Base-by-base conservation (phyloP, 2,888 invertebrate genomes). In the Pemphredon lugubris region DNA sequence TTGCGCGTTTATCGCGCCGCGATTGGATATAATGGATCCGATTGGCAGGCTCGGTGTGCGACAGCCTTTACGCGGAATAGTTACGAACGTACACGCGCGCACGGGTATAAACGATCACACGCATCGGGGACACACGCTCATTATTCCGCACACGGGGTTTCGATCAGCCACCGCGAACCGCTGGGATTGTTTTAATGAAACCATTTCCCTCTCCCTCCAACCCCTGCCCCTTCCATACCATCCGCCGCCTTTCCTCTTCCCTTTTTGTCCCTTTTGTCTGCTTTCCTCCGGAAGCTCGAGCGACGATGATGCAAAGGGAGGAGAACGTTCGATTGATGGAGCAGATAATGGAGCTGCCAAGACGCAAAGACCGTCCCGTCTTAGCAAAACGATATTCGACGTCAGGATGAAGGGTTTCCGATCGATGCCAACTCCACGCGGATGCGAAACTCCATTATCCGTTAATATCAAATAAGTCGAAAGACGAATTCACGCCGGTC, bases 161-260 rank as follows among this genome's bases (percentile, higher is more conserved):
- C 81, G 84, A 79, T 82, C 82, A 78, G 73, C 67, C 77, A 71
- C 77, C 75, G 67, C 65, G 74, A 73, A 68, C 79, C 74, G 76
- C 74, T 75, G 75, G 81, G 81, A 83, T 85, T 84, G 83, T 85
- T 86, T 84, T 85, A 84, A 84, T 78, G 83, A 84, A 84, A 79
- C 79, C 83, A 83, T 84, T 84, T 84, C 74, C 66, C 64, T 65
- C 66, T 51, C 54, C 67, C 47, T 39, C 48, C 53, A 47, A 45
- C 51, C 51, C 45, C 57, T 51, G 32, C 13, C 23, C 42, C 50
- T 65, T 20, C 48, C 47, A 20, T 23, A 14, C 47, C 11, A 42
- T 7, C 57, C 51, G 51, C 57, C 71, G 69, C 71, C 64, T 71
- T 72, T 32, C 59, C 42, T 54, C 65, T 47, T 55, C 6, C 13